Percentiles rank a stretch among this genome's conserved stretches.
Evolutionary conservation across 2,888 invertebrate genomes (phyloP).

Genomic region (Carterocephalus palaemon): DNA sequence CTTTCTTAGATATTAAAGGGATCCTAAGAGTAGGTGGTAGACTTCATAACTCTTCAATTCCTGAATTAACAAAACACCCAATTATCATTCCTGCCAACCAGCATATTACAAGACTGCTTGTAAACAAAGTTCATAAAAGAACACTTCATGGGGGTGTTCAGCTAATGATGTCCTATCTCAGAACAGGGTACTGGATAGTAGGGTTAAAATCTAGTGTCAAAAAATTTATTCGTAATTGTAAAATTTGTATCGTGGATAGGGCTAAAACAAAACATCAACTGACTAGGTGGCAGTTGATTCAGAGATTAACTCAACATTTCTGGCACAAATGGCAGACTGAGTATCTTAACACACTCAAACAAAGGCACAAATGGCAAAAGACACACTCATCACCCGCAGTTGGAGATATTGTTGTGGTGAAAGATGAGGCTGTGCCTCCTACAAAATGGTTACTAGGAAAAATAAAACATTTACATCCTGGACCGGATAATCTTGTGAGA

Average conservation of each 20-base stretch:
- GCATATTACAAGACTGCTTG: not conserved
- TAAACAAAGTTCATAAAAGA: not conserved
- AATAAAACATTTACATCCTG: conserved; percentile 28
- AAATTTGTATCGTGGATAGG: conserved; percentile 12
- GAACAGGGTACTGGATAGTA: conserved; percentile 24
- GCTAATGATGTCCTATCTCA: conserved; percentile 21
- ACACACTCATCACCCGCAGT: conserved; percentile 21
- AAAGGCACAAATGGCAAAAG: conserved; percentile 34
- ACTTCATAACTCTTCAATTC: too few relatives aligned
- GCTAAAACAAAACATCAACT: conserved; percentile 17
- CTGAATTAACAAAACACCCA: too few relatives aligned
- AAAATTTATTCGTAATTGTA: conserved; percentile 16
- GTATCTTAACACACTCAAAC: conserved; percentile 32
- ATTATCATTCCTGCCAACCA: too few relatives aligned
- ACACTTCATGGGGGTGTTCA: conserved; percentile 22
- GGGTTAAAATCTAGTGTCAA: conserved; percentile 14
- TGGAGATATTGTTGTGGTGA: conserved; percentile 31
- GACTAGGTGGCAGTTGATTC: conserved; percentile 34
- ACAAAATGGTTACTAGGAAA: conserved; percentile 30
- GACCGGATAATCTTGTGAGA: conserved; percentile 29
- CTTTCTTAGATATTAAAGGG: too few relatives aligned
- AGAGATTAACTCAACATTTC: conserved; percentile 35
- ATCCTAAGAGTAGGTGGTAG: too few relatives aligned
- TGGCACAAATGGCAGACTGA: conserved; percentile 35
- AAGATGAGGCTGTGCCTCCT: conserved; percentile 29